Conservation (phyloP, 2,797 vertebrate genomes). For the Oreortyx pictus region DNA sequence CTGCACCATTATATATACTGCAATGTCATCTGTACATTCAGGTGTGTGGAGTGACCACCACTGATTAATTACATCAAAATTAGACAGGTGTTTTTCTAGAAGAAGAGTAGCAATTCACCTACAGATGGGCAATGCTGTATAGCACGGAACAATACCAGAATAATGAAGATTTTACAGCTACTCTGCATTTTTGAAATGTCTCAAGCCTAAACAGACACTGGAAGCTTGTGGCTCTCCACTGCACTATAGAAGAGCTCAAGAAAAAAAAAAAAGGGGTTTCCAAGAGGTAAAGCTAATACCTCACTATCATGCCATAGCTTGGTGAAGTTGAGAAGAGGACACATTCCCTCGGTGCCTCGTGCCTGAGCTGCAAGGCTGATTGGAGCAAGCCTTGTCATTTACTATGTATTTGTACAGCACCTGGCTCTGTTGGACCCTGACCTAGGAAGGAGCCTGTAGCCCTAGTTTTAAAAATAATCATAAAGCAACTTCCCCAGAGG, state of each 20-base stretch:
- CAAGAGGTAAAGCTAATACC: neutral
- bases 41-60: neutral
- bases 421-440: neutral
- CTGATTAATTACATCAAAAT: neutral
- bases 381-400: neutral
- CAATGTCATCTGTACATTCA: neutral
- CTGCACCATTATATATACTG: neutral
- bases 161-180: neutral
- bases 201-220: neutral
- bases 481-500: neutral
- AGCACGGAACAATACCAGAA: neutral
- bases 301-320: neutral
- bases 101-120: neutral
- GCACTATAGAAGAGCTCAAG: neutral
- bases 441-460: neutral
- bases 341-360: neutral
- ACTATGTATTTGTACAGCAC: neutral
- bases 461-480: neutral
- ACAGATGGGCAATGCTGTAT: neutral
- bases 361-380: neutral
- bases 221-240: neutral
- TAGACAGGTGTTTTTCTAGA: neutral
- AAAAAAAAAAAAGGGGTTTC: neutral
- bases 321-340: neutral
- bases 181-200: neutral